Base-by-base conservation (phyloP, 1,140 invertebrate genomes). In the Stegodyphus dumicola region DNA sequence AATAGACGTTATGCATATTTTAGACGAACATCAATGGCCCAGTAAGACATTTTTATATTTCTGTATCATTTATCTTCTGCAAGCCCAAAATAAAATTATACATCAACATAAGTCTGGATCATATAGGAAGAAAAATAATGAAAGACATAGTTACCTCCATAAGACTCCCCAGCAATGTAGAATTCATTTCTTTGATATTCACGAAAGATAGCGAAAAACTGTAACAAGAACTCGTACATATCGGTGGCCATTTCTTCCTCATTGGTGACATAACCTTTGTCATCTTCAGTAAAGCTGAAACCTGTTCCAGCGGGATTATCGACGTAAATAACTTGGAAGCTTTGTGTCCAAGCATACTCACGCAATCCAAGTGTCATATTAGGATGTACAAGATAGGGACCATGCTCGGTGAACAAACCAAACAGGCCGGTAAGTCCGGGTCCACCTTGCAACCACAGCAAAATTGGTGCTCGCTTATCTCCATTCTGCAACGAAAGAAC, bases 371-470 rank as follows among this genome's bases (percentile, higher is more conserved):
- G 87, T 89, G 91, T 93, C n/a, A 92, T 92, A 77, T 94, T 91
- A 81, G 91, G 90, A 7, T 88, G 64, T 2, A 77, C 11, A 10
- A 65, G 54, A 6, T 95, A 94, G 0, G 96, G 96, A 0, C 96
- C 96, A 89, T 96, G 94, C 91, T 97, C 95, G 0, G 93, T 92
- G 88, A 97, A 97, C 1, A 97, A 90, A 0, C 95, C 96, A 89
- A 94, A 95, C 48, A 97, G 89, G 0, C 95, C 96, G 1, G 94
- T 93, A 7, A 93, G 93, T 0, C 96, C 96, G 0, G 96, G 96
- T 7, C 95, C 92, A 71, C 95, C 96, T 91, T 97, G 95, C 2
- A 97, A 92, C 96, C 96, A 97, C 15, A 97, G 89, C 15, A 96
- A 91, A 86, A 96, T 93, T 2, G 95, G 95, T 53, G 89, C 90